Conservation (phyloP, 2,888 invertebrate species). For the Agonopterix alstromeriana region DNA sequence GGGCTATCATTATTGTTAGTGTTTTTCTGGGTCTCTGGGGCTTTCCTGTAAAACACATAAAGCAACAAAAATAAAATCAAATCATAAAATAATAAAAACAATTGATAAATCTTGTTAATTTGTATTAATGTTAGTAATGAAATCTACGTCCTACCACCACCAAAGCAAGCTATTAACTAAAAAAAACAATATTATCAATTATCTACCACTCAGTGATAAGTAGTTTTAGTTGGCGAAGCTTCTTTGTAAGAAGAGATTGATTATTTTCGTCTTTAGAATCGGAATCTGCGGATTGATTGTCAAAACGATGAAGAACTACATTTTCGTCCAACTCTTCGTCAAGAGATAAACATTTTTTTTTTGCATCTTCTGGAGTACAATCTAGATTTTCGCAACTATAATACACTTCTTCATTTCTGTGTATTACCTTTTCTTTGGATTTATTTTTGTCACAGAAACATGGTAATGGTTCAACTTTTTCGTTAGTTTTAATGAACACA, state of each 20-base stretch:
- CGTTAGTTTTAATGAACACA: slow-evolving; percentile 35
- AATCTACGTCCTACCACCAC: slow-evolving; percentile 26
- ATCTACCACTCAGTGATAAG: slow-evolving; percentile 35
- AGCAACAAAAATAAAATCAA: slow-evolving; percentile 45
- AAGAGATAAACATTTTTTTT: background rate
- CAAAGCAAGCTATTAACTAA: slow-evolving; percentile 10
- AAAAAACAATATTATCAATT: background rate
- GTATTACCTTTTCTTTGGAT: slow-evolving; percentile 9
- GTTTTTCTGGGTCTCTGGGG: slow-evolving; percentile 68
- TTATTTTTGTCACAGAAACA: slow-evolving; percentile 42
- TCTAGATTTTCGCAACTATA: slow-evolving; percentile 34
- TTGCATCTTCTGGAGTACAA: slow-evolving; percentile 4
- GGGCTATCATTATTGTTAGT: slow-evolving; percentile 64
- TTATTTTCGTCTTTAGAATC: slow-evolving; percentile 1
- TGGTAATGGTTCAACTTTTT: slow-evolving; percentile 30
- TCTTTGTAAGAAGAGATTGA: slow-evolving; percentile 30
- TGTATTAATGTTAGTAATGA: slow-evolving; percentile 16
- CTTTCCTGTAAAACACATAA: slow-evolving; percentile 73
- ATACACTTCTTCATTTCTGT: slow-evolving; percentile 16
- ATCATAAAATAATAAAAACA: slow-evolving; percentile 35
- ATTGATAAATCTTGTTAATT: slow-evolving; percentile 14
- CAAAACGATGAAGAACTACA: no score
- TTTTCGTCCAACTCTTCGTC: no score
- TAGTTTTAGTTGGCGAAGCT: slow-evolving; percentile 36
- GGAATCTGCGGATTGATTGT: background rate